Percentiles rank a stretch among this genome's conserved stretches.
Conservation (phyloP, 2,113 vertebrate species). For the Myotis brandtii region DNA sequence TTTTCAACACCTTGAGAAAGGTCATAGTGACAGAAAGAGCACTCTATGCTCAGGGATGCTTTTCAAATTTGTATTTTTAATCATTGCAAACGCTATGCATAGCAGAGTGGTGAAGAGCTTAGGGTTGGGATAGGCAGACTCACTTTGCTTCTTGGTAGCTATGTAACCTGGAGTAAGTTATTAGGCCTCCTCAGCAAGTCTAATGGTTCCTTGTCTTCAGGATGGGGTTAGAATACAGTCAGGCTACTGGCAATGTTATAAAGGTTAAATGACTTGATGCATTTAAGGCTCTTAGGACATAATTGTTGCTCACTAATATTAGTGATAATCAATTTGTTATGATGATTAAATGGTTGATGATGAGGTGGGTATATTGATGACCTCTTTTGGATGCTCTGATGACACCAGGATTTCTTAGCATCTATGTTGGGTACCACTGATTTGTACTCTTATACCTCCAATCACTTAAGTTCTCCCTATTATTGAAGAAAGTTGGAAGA, state of each 20-base stretch:
- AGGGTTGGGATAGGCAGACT: background rate
- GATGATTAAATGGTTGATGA: background rate
- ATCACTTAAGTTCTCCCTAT: background rate
- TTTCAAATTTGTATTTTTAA: background rate
- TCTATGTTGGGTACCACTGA: background rate
- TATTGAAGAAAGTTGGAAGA: conserved; percentile 7
- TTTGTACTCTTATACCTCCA: background rate
- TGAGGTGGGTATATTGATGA: background rate
- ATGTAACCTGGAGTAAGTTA: background rate
- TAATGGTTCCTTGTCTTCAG: background rate
- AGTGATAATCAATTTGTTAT: background rate
- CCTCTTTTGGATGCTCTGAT: background rate
- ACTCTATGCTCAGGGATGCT: background rate
- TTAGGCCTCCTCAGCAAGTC: background rate
- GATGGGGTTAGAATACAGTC: background rate
- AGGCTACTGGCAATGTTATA: too few relatives aligned
- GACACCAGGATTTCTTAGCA: background rate
- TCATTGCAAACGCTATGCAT: accelerated
- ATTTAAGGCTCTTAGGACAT: background rate
- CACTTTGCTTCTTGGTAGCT: background rate
- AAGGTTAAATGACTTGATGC: background rate
- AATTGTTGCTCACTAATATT: background rate
- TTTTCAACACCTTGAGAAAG: background rate
- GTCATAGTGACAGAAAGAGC: background rate
- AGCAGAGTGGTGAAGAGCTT: background rate